Evolutionary conservation across 2,113 vertebrate species (phyloP), one percentile per base, ranked within the genome.

Genomic region (Cavia aperea): DNA sequence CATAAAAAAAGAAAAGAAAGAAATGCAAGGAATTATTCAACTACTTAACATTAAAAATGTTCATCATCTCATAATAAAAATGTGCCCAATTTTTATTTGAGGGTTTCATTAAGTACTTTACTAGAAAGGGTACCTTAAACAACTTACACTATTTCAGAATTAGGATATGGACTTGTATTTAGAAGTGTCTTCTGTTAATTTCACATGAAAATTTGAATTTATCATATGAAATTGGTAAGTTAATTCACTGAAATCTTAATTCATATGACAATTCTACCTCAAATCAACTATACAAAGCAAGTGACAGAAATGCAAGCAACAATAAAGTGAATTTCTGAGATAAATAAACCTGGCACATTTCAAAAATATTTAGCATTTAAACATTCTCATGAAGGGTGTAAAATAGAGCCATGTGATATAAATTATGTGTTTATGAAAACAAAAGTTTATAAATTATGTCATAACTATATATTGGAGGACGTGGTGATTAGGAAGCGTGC

Each of bases 181-280:
- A 89, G 10, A 77, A 73, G 60, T 72, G 3, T 13, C n/a, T 73
- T 89, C 84, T 85, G 81, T 9, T 84, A 65, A 81, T 33, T 70
- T 5, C 83, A 63, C 77, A 4, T 93, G 6, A 87, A 94, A 79
- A 65, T 24, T 49, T 49, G 14, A 78, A 83, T 10, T 88, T 60
- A 43, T 21, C n/a, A 43, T 73, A 73, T 12, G 21, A 93, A 33
- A 92, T 12, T 33, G 18, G 5, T 54, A 60, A 83, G 58, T 77
- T 84, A 95, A 92, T 81, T 78, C 8, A 51, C 39, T 60, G 36
- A 70, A 10, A 90, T 72, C 49, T 93, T 77, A 95, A 92, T 81
- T 78, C 8, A 56, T 46, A 49, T 54, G 39, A 81, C 5, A 90
- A 77, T 49, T 92, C 16, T 56, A 33, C 19, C 49, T 87, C 63